Conservation (phyloP, 92 coral and sea anemone species). For the Porites divaricata region DNA sequence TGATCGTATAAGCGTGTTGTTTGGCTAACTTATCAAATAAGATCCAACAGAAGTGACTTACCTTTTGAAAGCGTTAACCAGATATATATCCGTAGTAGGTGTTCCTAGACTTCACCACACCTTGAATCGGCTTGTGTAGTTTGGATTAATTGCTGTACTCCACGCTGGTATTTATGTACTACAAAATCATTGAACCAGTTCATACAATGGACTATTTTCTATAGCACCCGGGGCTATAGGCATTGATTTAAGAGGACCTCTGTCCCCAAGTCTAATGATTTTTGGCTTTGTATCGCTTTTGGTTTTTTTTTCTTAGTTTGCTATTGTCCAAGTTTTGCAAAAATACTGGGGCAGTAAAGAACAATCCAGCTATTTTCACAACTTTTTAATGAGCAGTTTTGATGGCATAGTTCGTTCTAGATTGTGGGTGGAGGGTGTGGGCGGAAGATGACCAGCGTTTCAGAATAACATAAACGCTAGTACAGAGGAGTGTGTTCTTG, state of each 20-base stretch:
- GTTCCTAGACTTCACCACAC: neutral
- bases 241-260: neutral
- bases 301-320: slow-evolving; percentile 1
- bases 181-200: slow-evolving; percentile 16
- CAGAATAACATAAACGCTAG: too few relatives aligned
- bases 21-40: neutral
- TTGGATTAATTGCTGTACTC: slow-evolving; percentile 2
- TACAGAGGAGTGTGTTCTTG: neutral
- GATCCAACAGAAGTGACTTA: slow-evolving; percentile 6
- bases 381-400: neutral
- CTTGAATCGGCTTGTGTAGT: slow-evolving; percentile 11
- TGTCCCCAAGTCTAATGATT: slow-evolving; percentile 11
- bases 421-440: neutral
- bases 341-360: neutral
- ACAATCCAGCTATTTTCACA: slow-evolving; percentile 8
- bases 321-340: neutral
- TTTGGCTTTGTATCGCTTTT: slow-evolving; percentile 11
- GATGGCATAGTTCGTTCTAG: too few relatives aligned
- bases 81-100: slow-evolving; percentile 1
- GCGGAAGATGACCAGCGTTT: slow-evolving; percentile 6
- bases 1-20: neutral
- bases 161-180: slow-evolving; percentile 7
- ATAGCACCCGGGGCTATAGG: slow-evolving; percentile 19
- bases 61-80: neutral
- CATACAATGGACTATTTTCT: slow-evolving; percentile 1